Base-by-base conservation (phyloP, 2,888 invertebrate species). In the Eutolmus rufibarbis region DNA sequence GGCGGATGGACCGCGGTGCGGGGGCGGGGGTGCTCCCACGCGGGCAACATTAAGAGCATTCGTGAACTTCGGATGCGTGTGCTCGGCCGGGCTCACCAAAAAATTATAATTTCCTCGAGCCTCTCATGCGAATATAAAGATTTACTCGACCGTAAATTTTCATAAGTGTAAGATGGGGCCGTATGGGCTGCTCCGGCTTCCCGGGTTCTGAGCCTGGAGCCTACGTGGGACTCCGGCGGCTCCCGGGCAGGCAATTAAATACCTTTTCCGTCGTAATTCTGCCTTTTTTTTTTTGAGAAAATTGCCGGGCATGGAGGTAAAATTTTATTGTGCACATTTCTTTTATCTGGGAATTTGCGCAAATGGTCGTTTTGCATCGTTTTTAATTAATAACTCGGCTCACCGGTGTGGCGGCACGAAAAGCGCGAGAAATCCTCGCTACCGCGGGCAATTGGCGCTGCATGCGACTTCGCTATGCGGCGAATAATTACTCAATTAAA, bases 41-140 rank as follows among this genome's bases (percentile, higher is more conserved):
- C 31, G 28, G 23, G 66, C 40, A 81, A 57, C 82, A 43, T 85
- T 82, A 81, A 56, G 34, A 74, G 37, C 40, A 74, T 40, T 74
- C 43, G 66, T 74, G 84, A 40, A 37, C 56, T 19, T 23, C 19
- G 28, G 40, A 34, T 85, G 46, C 74, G 85, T 85, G 74, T 74
- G 14, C 74, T 34, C 46, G 74, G 34, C 74, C 85, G 28, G 28
- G 85, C 74, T 74, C 57, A n/a, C 74, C 43, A 74, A 85, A 85
- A 84, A 74, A 74, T 46, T 85, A 85, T 85, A 74, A 85, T 85
- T 84, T 85, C 74, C 56, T 46, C 46, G 85, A 85, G 74, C 40
- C 51, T 23, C 74, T 85, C 74, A 85, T 74, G 85, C 28, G 46
- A 85, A 74, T 85, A 85, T 85, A 40, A 85, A 85, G 85, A 85